phyloP scores from a whole-genome alignment of 2,888 invertebrate species.

The Lissocephala sabroskyi region DNA sequence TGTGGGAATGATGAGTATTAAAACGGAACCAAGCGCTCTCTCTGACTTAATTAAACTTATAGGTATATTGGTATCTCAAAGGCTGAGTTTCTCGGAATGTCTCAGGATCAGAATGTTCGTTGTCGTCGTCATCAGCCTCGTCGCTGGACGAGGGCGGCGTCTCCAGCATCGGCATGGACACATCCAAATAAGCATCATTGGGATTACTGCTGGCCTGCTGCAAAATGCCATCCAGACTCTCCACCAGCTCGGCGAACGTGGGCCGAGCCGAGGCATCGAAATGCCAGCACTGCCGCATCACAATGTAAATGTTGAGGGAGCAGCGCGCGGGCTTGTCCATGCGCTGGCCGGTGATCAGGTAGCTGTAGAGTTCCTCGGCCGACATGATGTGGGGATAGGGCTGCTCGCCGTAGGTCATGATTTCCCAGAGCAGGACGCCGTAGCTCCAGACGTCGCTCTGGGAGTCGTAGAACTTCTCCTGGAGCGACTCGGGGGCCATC shows the following conservation, averaged over 20 bases:
- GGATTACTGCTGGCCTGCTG: slow-evolving; percentile 75
- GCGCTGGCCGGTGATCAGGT: slow-evolving; percentile 90
- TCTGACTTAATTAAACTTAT: slow-evolving; percentile 61
- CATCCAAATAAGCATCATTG: slow-evolving; percentile 92
- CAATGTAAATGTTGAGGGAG: slow-evolving; percentile 93
- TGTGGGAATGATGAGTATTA: too few relatives aligned
- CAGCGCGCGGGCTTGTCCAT: slow-evolving; percentile 98
- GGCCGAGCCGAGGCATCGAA: slow-evolving; percentile 91
- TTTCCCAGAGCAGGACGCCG: slow-evolving; percentile 97
- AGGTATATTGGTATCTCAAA: slow-evolving; percentile 65
- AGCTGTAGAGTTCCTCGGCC: slow-evolving; percentile 93
- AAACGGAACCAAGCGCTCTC: too few relatives aligned
- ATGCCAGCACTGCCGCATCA: slow-evolving; percentile 99
- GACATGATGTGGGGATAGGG: slow-evolving; percentile 97
- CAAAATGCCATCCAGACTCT: slow-evolving; percentile 87
- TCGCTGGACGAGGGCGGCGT: slow-evolving; percentile 91
- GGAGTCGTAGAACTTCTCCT: slow-evolving; percentile 94
- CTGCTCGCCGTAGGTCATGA: slow-evolving; percentile 98
- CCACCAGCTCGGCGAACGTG: slow-evolving; percentile 89
- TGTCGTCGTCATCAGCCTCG: slow-evolving; percentile 61
- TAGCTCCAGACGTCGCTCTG: slow-evolving; percentile 97
- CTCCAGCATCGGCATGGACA: slow-evolving; percentile 87
- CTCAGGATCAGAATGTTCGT: slow-evolving; percentile 47
- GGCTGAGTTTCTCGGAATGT: slow-evolving; percentile 58
- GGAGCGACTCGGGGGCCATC: slow-evolving; percentile 99